Conservation (phyloP, 2,113 vertebrate species). For the Leptosomus discolor region DNA sequence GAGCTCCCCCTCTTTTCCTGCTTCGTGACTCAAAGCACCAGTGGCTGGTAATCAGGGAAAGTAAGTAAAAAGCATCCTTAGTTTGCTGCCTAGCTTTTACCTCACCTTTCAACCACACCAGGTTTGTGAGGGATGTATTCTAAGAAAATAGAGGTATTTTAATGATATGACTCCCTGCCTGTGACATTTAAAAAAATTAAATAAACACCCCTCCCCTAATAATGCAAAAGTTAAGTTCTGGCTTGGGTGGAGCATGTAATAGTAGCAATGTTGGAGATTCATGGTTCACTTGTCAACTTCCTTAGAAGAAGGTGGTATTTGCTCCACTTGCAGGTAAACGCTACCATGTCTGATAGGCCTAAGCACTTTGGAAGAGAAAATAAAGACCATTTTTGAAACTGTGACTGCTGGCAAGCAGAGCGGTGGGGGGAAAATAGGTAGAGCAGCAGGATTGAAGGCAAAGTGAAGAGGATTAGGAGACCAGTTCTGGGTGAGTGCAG, state of each 20-base stretch:
- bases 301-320: not conserved
- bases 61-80: not conserved
- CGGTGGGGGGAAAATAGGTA: not conserved
- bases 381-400: conserved; percentile 59
- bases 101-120: not conserved
- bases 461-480: conserved; percentile 27
- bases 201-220: not conserved
- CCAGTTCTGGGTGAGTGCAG: conserved; percentile 15
- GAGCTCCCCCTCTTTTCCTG: not conserved
- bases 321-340: not conserved
- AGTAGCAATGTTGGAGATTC: not conserved
- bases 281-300: not conserved
- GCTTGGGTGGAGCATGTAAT: not conserved
- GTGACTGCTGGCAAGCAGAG: conserved; percentile 34
- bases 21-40: not conserved
- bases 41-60: not conserved
- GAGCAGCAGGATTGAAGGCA: not conserved
- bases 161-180: not conserved
- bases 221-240: not conserved
- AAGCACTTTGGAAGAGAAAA: conserved; percentile 39
- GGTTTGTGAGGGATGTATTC: not conserved
- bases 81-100: not conserved
- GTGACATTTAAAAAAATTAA: not conserved
- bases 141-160: not conserved
- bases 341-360: not conserved